Evolutionary conservation across 1,140 invertebrate species (phyloP).

Genomic region (Batillaria attramentaria): DNA sequence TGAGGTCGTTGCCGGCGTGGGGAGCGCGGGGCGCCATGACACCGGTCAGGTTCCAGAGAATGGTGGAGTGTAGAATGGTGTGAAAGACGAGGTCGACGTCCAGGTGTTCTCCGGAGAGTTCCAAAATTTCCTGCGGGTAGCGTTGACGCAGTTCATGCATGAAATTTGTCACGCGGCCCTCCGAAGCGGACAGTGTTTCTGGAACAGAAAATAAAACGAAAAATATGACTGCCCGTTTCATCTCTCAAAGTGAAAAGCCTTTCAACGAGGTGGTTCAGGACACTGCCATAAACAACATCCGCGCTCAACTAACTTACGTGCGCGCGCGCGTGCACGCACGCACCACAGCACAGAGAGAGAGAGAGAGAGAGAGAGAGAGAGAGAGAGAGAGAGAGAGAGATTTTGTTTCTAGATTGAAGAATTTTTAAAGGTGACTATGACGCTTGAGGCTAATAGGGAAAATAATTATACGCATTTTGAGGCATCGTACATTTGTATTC

Average conservation of each 20-base stretch:
- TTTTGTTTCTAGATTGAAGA: neutral
- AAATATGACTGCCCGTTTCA: neutral
- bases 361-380: slow-evolving; percentile 18
- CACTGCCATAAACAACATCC: too few relatives aligned
- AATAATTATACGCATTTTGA: too few relatives aligned
- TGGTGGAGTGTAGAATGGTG: slow-evolving; percentile 24
- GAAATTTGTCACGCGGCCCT: slow-evolving; percentile 32
- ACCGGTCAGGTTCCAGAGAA: slow-evolving; percentile 35
- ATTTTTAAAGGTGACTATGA: too few relatives aligned
- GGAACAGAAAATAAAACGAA: neutral
- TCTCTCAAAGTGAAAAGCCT: neutral
- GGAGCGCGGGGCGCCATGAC: neutral
- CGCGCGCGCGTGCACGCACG: neutral
- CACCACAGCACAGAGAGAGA: neutral
- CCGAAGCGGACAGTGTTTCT: slow-evolving; percentile 35
- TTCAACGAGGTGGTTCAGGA: neutral
- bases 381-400: slow-evolving; percentile 3
- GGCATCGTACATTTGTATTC: too few relatives aligned
- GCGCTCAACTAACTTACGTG: too few relatives aligned
- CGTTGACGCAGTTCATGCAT: slow-evolving; percentile 9
- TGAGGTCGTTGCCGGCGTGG: neutral
- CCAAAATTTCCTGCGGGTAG: slow-evolving; percentile 28
- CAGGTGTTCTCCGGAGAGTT: slow-evolving; percentile 1
- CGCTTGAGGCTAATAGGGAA: too few relatives aligned
- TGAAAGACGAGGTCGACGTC: slow-evolving; percentile 31